Conservation (phyloP, 2,797 vertebrate genomes). For the Coregonus ussuriensis region DNA sequence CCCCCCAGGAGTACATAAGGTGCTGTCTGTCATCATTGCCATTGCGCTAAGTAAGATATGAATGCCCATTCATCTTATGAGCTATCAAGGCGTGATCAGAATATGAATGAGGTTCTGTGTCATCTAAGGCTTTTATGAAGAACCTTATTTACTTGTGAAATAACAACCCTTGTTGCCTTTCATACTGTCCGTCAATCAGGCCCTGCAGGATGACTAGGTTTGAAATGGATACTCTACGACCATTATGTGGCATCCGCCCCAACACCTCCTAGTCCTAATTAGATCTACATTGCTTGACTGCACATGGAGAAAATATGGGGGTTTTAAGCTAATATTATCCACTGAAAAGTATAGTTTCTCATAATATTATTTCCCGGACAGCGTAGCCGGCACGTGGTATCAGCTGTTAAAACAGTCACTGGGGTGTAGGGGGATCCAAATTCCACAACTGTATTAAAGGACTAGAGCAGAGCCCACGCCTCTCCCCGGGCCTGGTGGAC, state of each 20-base stretch:
- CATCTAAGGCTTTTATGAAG: slow-evolving; percentile 20
- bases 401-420: slow-evolving; percentile 67
- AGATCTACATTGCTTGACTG: slow-evolving; percentile 53
- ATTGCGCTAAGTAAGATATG: slow-evolving; percentile 5
- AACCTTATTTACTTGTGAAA: slow-evolving; percentile 29
- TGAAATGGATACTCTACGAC: slow-evolving; percentile 20
- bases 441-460: slow-evolving; percentile 6
- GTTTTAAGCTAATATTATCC: slow-evolving; percentile 61
- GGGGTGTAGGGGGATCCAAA: background rate
- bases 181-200: slow-evolving; percentile 26
- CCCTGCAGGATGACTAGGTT: slow-evolving; percentile 44
- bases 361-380: slow-evolving; percentile 63
- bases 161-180: slow-evolving; percentile 36
- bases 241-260: slow-evolving; percentile 37
- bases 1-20: slow-evolving; percentile 3
- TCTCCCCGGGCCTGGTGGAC: background rate
- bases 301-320: slow-evolving; percentile 47
- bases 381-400: slow-evolving; percentile 48
- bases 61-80: slow-evolving; percentile 12
- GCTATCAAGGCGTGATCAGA: slow-evolving; percentile 11
- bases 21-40: slow-evolving; percentile 4
- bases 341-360: slow-evolving; percentile 50
- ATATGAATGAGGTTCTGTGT: slow-evolving; percentile 39
- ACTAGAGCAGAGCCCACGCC: background rate
- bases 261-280: slow-evolving; percentile 40